Evolutionary conservation across 2,888 invertebrate genomes (phyloP).

Genomic region (Ecdyonurus torrentis): DNA sequence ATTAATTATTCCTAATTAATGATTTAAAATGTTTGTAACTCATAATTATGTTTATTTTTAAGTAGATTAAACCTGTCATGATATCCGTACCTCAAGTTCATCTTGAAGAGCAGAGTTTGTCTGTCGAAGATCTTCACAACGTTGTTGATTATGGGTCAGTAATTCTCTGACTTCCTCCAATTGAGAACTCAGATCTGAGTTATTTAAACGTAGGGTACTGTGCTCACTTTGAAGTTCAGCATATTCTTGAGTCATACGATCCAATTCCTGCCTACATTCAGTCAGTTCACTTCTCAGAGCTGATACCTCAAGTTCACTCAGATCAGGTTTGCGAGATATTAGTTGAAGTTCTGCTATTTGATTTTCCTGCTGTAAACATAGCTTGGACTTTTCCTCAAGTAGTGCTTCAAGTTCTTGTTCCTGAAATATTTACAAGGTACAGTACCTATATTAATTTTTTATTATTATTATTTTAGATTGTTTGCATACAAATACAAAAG

Average conservation of each 20-base stretch:
- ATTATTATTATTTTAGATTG: too few relatives aligned
- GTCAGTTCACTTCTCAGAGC: background rate
- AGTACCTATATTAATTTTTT: too few relatives aligned
- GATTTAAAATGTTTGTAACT: too few relatives aligned
- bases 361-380: background rate
- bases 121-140: background rate
- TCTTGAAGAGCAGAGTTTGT: background rate
- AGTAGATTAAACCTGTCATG: too few relatives aligned
- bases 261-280: background rate
- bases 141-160: background rate
- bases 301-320: background rate
- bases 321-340: background rate
- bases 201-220: background rate
- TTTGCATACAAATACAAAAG: too few relatives aligned
- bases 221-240: background rate
- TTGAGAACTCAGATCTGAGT: too few relatives aligned
- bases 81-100: background rate
- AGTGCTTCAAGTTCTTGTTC: background rate
- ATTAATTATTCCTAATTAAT: too few relatives aligned
- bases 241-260: background rate
- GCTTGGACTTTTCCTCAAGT: background rate
- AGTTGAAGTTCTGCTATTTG: background rate
- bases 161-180: background rate
- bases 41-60: too few relatives aligned
- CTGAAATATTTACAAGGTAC: too few relatives aligned